Percentiles rank a stretch among this genome's conserved stretches.
phyloP scores from a whole-genome alignment of 2,797 vertebrate species.

The Gadopsis bispinosus region DNA sequence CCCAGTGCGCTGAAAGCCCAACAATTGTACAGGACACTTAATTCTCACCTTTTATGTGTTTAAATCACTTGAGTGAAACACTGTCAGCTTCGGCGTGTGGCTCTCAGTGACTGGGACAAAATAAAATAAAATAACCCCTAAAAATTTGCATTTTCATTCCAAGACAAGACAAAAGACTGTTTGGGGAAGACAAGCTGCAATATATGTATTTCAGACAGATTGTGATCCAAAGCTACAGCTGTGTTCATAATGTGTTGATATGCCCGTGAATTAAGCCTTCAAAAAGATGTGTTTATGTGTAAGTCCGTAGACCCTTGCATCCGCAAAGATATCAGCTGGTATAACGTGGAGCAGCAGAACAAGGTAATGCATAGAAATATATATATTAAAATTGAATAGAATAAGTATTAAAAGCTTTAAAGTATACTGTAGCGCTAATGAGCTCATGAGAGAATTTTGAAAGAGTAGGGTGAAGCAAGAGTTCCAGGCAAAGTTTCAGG shows the following conservation, averaged over 20 bases:
- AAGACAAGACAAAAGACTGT: constrained; percentile 20
- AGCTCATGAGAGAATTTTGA: constrained; percentile 3
- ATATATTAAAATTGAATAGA: not conserved
- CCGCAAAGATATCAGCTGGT: not conserved
- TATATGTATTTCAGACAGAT: constrained; percentile 31
- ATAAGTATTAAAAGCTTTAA: not conserved
- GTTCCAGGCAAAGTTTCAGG: constrained; percentile 20
- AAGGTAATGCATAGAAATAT: not conserved
- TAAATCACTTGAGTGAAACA: constrained; percentile 13
- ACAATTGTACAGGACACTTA: constrained; percentile 11
- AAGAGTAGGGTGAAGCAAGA: constrained; percentile 6
- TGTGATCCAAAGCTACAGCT: constrained; percentile 26
- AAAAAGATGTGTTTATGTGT: not conserved
- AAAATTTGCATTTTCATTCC: constrained; percentile 21
- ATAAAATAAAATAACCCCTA: not conserved
- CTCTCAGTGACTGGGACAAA: constrained; percentile 5
- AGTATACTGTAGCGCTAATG: not conserved
- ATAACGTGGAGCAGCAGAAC: no score
- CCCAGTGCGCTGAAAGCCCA: constrained; percentile 9
- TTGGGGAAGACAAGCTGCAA: not conserved
- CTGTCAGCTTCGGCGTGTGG: constrained; percentile 39
- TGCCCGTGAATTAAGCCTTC: not conserved
- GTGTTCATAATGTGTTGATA: not conserved
- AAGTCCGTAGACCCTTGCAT: not conserved
- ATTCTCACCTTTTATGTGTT: constrained; percentile 41